Percentiles rank a stretch among this genome's conserved stretches.
Conservation (phyloP, 2,888 invertebrate species). For the Anoplius nigerrimus region DNA sequence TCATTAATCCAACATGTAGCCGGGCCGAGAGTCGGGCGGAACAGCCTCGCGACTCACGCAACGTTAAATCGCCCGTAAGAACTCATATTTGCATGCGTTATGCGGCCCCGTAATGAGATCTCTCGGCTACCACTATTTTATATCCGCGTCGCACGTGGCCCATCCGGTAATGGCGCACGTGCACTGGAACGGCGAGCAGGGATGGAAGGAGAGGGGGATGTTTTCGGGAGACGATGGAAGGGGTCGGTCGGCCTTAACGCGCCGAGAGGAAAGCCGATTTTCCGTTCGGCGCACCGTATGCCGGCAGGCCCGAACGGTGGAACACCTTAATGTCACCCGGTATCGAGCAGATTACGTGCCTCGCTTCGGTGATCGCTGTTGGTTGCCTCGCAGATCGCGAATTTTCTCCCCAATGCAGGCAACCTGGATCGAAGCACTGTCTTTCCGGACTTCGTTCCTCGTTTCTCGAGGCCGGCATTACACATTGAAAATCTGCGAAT, state of each 20-base stretch:
- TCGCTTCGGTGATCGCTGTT: conserved; percentile 20
- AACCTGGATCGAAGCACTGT: no score
- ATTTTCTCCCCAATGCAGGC: no score
- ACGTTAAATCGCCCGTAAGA: background rate
- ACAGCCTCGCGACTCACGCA: conserved; percentile 1
- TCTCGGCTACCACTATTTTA: conserved; percentile 1
- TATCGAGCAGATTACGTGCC: conserved; percentile 23
- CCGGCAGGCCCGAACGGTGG: conserved; percentile 13
- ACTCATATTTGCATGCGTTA: conserved; percentile 5
- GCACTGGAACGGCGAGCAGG: background rate
- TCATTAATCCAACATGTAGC: no score
- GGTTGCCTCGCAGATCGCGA: background rate
- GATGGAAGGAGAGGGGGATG: background rate
- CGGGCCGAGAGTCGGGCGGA: no score
- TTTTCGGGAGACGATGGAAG: background rate
- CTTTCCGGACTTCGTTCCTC: no score
- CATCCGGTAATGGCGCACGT: conserved; percentile 1
- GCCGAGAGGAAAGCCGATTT: background rate
- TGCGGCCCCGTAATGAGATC: background rate
- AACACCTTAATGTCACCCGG: conserved; percentile 24
- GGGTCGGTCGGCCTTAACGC: background rate
- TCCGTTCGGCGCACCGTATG: conserved; percentile 17
- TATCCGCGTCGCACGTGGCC: background rate
- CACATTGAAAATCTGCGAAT: no score
- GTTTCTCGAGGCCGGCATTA: no score